Conservation (phyloP, 1,140 invertebrate genomes). For the Drosophila orena region DNA sequence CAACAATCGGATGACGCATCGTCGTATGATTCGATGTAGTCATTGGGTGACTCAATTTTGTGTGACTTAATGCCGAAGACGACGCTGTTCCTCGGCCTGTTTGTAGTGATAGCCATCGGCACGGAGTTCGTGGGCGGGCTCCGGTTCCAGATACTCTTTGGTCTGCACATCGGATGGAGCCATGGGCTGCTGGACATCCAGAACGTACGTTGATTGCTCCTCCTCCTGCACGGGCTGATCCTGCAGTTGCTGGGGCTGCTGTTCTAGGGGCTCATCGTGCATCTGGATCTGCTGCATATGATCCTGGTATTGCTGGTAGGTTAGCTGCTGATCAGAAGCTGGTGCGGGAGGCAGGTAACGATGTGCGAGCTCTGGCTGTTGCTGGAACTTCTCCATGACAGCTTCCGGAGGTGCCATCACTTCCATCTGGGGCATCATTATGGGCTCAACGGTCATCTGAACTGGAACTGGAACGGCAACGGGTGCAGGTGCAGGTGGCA, state of each 20-base stretch:
- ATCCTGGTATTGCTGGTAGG: slow-evolving; percentile 74
- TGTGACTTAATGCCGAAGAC: slow-evolving; percentile 64
- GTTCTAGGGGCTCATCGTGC: slow-evolving; percentile 19
- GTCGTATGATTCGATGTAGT: slow-evolving; percentile 1
- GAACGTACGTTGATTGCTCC: slow-evolving; percentile 65
- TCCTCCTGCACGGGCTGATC: slow-evolving; percentile 18
- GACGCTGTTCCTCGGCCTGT: slow-evolving; percentile 52
- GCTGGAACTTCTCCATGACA: slow-evolving; percentile 26
- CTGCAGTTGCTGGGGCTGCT: slow-evolving; percentile 15
- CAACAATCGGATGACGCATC: slow-evolving; percentile 47
- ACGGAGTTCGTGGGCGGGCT: slow-evolving; percentile 74
- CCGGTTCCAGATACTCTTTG: slow-evolving; percentile 36
- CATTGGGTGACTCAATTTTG: slow-evolving; percentile 23
- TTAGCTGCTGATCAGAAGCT: slow-evolving; percentile 47
- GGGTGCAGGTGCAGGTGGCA: slow-evolving; percentile 43
- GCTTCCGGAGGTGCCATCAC: slow-evolving; percentile 33
- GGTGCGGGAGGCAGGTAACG: slow-evolving; percentile 54
- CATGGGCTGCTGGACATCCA: slow-evolving; percentile 71
- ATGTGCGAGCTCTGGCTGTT: slow-evolving; percentile 39
- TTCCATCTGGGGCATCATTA: slow-evolving; percentile 49
- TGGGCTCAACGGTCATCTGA: slow-evolving; percentile 29
- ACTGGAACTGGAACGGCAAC: slow-evolving; percentile 1
- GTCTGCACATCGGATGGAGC: slow-evolving; percentile 69
- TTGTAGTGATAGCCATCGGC: slow-evolving; percentile 79
- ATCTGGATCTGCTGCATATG: slow-evolving; percentile 44